These are phyloP conservation scores for Oreocharis arfaki DNA, from an alignment of 2,113 vertebrate genomes.

Conservation along the genomic window DNA sequence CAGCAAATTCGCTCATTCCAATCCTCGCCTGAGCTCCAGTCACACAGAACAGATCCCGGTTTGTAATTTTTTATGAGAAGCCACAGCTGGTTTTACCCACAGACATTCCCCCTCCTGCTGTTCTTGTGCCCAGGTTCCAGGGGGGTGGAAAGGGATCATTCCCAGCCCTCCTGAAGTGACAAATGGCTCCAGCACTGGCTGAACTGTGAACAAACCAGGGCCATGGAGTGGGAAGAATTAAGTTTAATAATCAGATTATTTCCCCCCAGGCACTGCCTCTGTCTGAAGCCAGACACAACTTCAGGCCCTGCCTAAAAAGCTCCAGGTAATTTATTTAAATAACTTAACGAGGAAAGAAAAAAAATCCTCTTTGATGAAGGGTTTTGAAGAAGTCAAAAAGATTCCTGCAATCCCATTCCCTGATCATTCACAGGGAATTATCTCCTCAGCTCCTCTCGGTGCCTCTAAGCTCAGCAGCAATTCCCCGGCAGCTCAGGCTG, in stretches of 20 bases:
- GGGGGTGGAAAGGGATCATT: background rate
- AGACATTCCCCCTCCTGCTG: background rate
- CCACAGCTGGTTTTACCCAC: background rate
- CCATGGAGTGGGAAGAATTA: background rate
- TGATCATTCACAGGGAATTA: background rate
- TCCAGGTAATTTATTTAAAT: background rate
- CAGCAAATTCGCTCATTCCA: background rate
- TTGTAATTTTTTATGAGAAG: background rate
- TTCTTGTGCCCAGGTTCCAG: background rate
- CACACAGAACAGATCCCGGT: background rate
- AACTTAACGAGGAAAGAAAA: background rate
- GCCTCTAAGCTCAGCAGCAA: background rate
- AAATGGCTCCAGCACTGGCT: background rate
- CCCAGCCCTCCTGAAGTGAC: background rate
- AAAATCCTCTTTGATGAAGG: background rate
- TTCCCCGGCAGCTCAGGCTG: background rate
- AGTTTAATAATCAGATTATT: background rate
- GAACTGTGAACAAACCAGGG: background rate
- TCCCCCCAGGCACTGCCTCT: background rate
- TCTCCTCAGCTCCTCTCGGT: background rate
- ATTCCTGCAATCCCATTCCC: background rate
- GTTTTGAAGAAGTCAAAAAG: background rate
- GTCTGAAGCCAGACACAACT: background rate
- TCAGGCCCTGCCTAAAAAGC: background rate
- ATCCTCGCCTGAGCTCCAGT: background rate